Evolutionary conservation across 2,113 vertebrate genomes (phyloP), one percentile per base, ranked within the genome.

Genomic region (Connochaetes taurinus): DNA sequence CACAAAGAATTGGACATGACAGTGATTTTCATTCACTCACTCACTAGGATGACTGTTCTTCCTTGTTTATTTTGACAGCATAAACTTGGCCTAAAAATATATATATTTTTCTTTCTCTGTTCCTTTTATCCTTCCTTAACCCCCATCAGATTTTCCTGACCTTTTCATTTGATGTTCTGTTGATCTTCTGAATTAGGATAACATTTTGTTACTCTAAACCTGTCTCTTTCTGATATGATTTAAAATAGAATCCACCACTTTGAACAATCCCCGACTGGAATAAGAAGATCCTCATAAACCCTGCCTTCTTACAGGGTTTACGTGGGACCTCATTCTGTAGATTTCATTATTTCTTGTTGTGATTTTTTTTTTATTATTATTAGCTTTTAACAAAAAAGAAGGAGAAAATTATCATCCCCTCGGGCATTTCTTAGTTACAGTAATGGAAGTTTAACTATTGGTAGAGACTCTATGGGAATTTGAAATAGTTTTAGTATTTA

Each of bases 271-370:
- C 98, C 93, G 21, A 96, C 62, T 98, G 98, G 98, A 98, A 98
- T 98, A 98, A 96, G 96, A 97, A 98, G 97, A 98, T 97, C 29
- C 89, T 98, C 98, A 98, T 98, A 98, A 99, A 98, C 95, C 97
- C 97, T 98, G 95, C 89, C 86, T 98, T 98, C 97, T 98, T 98
- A 97, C 93, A 96, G 97, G 97, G 89, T 98, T 97, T 98, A 98
- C 98, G 99, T 92, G 96, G 98, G 94, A 96, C 97, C 97, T 98
- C 97, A 98, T 97, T 98, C 98, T 99, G 98, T 98, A 98, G 98
- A 98, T 98, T 99, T 99, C 98, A 99, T 98, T 99, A 98, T 98
- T 98, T 96, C 98, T 98, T 98, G 98, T 99, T 98, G 97, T 98
- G 97, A 96, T 98, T 53, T 83, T 98, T 83, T 98, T 0, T 93